These are phyloP conservation scores for Cordilura impudica DNA, from an alignment of 2,888 invertebrate genomes.

Conservation along the genomic window DNA sequence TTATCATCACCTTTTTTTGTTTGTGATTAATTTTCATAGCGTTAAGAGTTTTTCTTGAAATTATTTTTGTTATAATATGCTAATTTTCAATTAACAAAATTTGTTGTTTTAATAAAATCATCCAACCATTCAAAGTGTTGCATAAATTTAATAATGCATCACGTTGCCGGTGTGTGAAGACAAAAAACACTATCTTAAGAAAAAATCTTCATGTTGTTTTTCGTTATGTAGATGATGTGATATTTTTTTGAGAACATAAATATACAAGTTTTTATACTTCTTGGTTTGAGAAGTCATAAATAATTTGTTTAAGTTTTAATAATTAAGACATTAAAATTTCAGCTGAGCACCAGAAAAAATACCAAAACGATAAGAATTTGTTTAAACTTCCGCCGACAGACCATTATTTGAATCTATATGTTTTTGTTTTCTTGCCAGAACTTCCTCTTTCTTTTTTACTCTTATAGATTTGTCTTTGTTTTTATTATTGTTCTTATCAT, in stretches of 20 bases:
- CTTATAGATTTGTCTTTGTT: not conserved
- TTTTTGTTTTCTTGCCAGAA: constrained; percentile 15
- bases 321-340: constrained; percentile 60
- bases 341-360: constrained; percentile 1
- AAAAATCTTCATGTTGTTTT: constrained; percentile 8
- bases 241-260: constrained; percentile 8
- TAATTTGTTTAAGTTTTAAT: constrained; percentile 58
- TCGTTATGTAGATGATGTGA: constrained; percentile 25
- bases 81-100: constrained; percentile 62
- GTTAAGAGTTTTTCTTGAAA: not conserved
- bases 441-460: not conserved
- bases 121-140: constrained; percentile 59
- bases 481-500: not conserved
- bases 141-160: constrained; percentile 63
- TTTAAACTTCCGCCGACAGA: not conserved
- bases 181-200: constrained; percentile 14
- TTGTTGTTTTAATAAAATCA: constrained; percentile 60
- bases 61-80: constrained; percentile 47
- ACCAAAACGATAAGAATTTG: not conserved
- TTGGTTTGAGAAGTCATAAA: constrained; percentile 47
- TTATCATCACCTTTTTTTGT: constrained; percentile 54
- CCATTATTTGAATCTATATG: not conserved
- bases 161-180: constrained; percentile 22
- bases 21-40: constrained; percentile 15
- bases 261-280: constrained; percentile 19